Evolutionary conservation across 2,113 vertebrate genomes (phyloP), one percentile per base, ranked within the genome.

Genomic region (Muntiacus muntjak): DNA sequence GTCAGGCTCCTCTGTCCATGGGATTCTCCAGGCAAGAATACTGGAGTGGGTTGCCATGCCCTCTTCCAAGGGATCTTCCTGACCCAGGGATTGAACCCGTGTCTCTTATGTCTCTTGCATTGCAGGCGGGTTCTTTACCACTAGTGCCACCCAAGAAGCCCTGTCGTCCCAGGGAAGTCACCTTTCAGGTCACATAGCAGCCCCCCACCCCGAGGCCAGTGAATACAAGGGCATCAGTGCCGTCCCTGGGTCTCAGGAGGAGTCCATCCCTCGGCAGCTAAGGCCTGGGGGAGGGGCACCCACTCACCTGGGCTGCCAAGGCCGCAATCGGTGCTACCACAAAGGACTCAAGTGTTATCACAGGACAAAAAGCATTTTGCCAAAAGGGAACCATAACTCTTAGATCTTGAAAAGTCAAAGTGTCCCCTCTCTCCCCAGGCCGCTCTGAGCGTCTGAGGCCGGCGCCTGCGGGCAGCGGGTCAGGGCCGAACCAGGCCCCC

Each of bases 391-490:
- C 25, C 5, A 0, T 13, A 23, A 67, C 23, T 9, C 17, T 82
- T 55, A 84, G 84, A 19, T 62, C 36, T 62, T 74, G 86, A 74
- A 74, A 58, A 13, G 5, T 52, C 14, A 14, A 10, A 14, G 21
- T 13, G 67, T 30, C 58, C 71, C 12, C 17, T 54, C 45, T 64
- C 55, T 76, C 81, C 94, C 94, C n/a, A 30, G 85, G 67, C 55
- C 0, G 55, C 84, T 25, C 0, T 36, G 33, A 74, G 40, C 6
- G 33, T 21, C 74, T 11, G 74, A 36, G 67, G 85, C 76, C 30
- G 76, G 97, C 82, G 94, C 97, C 94, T 92, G 95, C 26, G 94
- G 97, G 92, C 55, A 89, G 71, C 52, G 1, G 30, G 40, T 54
- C 55, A 2, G 9, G 40, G 45, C 4, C 55, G 28, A 47, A 43